Conservation (phyloP, 2,888 invertebrate species). For the Thymelicus lineola region DNA sequence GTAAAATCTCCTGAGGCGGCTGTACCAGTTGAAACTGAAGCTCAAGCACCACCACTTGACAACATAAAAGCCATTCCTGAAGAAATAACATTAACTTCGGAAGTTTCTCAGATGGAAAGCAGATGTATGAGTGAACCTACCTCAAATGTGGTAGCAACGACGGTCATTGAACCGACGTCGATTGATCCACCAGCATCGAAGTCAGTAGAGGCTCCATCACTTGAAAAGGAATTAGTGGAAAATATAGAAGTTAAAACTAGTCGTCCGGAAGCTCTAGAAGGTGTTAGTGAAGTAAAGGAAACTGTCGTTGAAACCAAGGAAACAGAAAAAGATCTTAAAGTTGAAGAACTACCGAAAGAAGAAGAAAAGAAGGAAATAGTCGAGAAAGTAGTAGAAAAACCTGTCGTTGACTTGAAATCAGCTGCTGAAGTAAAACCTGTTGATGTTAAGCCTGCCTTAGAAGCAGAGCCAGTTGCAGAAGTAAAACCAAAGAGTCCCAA, state of each 20-base stretch:
- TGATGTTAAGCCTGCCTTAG: conserved; percentile 36
- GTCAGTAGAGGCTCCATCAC: neutral
- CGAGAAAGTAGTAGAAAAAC: conserved; percentile 37
- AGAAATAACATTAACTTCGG: conserved; percentile 56
- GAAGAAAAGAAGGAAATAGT: conserved; percentile 21
- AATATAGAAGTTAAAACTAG: neutral
- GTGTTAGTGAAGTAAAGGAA: conserved; percentile 19
- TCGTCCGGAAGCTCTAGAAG: conserved; percentile 40
- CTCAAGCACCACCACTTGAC: conserved; percentile 66
- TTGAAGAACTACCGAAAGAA: neutral
- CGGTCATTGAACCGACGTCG: conserved; percentile 42
- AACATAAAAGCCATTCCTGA: conserved; percentile 60
- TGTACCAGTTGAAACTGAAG: conserved; percentile 63
- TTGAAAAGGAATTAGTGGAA: neutral
- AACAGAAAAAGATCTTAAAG: conserved; percentile 17
- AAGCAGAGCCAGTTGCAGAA: conserved; percentile 46
- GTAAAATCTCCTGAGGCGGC: conserved; percentile 63
- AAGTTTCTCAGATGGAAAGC: conserved; percentile 44
- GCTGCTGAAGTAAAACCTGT: conserved; percentile 44
- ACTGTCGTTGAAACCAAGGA: neutral
- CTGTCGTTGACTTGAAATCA: conserved; percentile 1
- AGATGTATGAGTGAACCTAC: conserved; percentile 1
- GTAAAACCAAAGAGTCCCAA: conserved; percentile 51
- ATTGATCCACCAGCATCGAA: conserved; percentile 39
- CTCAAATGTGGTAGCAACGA: conserved; percentile 11